These are phyloP conservation scores for Habroteleia sp. DNA, from an alignment of 2,888 invertebrate genomes.

Conservation along the genomic window DNA sequence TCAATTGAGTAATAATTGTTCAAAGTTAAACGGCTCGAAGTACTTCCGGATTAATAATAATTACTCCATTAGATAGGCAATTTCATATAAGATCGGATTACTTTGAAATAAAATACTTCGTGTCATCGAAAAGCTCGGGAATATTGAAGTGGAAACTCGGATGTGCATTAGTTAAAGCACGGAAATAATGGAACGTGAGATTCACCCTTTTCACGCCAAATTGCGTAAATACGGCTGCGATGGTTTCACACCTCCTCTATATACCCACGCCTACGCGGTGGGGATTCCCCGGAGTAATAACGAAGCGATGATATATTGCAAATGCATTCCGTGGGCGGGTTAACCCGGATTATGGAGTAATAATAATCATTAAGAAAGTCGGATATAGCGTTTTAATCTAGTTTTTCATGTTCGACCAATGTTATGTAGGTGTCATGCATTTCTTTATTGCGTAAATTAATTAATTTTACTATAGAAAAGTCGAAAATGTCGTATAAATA, in stretches of 20 bases:
- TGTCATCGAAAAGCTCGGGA: conserved; percentile 13
- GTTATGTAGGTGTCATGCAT: conserved; percentile 67
- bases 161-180: conserved; percentile 2
- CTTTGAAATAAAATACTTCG: conserved; percentile 21
- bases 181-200: conserved; percentile 34
- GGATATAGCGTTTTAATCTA: conserved; percentile 62
- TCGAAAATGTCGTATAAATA: too few relatives aligned
- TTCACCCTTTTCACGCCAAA: conserved; percentile 29
- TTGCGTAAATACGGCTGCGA: conserved; percentile 45
- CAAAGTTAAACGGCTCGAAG: too few relatives aligned
- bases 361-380: conserved; percentile 61
- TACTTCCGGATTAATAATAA: conserved; percentile 43
- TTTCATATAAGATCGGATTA: conserved; percentile 10
- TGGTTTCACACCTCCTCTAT: conserved; percentile 56
- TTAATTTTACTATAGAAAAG: too few relatives aligned
- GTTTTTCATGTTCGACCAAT: conserved; percentile 67
- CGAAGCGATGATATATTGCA: conserved; percentile 30
- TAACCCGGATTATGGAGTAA: conserved; percentile 52
- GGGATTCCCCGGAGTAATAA: conserved; percentile 67
- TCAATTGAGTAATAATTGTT: too few relatives aligned
- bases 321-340: conserved; percentile 58
- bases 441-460: too few relatives aligned
- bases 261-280: conserved; percentile 51
- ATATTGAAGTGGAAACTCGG: conserved; percentile 15
- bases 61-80: conserved; percentile 20